These are phyloP conservation scores for Garra rufa DNA, from an alignment of 2,113 vertebrate genomes.

Conservation along the genomic window DNA sequence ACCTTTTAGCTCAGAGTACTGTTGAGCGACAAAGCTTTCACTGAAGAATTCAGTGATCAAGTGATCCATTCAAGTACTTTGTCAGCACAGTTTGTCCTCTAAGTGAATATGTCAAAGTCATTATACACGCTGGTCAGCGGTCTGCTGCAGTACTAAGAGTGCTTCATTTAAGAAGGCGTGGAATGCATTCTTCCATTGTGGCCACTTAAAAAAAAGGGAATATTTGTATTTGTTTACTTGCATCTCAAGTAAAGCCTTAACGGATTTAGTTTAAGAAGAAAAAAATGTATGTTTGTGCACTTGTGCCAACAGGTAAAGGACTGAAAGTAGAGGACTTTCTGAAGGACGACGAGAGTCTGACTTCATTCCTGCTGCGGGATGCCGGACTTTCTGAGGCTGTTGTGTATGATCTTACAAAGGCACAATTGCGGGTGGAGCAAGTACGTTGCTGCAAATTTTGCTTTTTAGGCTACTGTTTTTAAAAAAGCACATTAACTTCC, in stretches of 20 bases:
- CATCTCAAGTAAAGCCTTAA: background rate
- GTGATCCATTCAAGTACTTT: slow-evolving; percentile 20
- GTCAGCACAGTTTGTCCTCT: slow-evolving; percentile 7
- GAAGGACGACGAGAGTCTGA: slow-evolving; percentile 89
- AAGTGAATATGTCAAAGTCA: slow-evolving; percentile 31
- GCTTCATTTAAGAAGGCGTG: slow-evolving; percentile 22
- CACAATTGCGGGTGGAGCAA: slow-evolving; percentile 88
- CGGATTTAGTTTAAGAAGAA: background rate
- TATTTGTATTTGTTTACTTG: slow-evolving; percentile 6
- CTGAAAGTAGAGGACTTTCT: slow-evolving; percentile 86
- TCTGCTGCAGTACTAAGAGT: slow-evolving; percentile 26
- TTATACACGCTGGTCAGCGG: slow-evolving; percentile 16
- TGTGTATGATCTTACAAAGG: slow-evolving; percentile 86
- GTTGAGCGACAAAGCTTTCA: slow-evolving; percentile 18
- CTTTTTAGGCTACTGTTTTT: background rate
- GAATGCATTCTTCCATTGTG: slow-evolving; percentile 8
- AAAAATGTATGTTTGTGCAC: too few species aligned
- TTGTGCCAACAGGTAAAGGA: slow-evolving; percentile 80
- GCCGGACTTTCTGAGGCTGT: slow-evolving; percentile 78
- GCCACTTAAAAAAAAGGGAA: background rate
- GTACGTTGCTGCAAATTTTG: slow-evolving; percentile 66
- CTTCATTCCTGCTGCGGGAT: slow-evolving; percentile 82
- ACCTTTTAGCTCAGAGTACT: background rate
- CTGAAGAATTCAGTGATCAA: slow-evolving; percentile 21
- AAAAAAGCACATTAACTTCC: background rate